Conservation (phyloP, 2,113 vertebrate species). For the Callochromis pleurospilus region DNA sequence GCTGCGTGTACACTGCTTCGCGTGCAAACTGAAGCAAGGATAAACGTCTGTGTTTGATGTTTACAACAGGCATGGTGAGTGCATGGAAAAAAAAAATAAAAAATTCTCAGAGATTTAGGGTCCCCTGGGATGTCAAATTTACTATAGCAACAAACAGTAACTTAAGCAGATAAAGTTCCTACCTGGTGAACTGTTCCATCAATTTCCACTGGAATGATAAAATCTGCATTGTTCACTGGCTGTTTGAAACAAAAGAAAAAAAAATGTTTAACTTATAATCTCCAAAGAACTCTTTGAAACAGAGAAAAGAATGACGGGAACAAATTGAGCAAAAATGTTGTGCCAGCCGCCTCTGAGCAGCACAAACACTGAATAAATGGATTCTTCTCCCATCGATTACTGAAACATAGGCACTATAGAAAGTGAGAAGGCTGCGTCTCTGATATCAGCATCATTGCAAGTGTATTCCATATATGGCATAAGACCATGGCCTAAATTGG, state of each 20-base stretch:
- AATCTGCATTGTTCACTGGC: slow-evolving; percentile 91
- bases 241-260: slow-evolving; percentile 46
- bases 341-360: background rate
- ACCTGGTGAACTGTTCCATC: slow-evolving; percentile 89
- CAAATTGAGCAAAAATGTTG: background rate
- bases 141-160: background rate
- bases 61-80: background rate
- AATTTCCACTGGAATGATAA: slow-evolving; percentile 93
- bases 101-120: background rate
- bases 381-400: background rate
- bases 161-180: background rate
- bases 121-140: background rate
- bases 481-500: background rate
- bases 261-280: background rate
- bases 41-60: background rate
- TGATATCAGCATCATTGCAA: slow-evolving; percentile 15
- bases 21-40: background rate
- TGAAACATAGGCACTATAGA: background rate
- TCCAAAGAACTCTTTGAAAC: background rate
- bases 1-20: background rate
- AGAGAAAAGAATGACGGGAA: background rate
- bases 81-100: background rate
- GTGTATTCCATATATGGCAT: background rate
- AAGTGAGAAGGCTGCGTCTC: slow-evolving; percentile 19
- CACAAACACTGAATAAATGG: slow-evolving; percentile 5